Percentiles rank a stretch among this genome's conserved stretches.
Evolutionary conservation across 2,888 invertebrate species (phyloP).

Genomic region (Ophion costatus): DNA sequence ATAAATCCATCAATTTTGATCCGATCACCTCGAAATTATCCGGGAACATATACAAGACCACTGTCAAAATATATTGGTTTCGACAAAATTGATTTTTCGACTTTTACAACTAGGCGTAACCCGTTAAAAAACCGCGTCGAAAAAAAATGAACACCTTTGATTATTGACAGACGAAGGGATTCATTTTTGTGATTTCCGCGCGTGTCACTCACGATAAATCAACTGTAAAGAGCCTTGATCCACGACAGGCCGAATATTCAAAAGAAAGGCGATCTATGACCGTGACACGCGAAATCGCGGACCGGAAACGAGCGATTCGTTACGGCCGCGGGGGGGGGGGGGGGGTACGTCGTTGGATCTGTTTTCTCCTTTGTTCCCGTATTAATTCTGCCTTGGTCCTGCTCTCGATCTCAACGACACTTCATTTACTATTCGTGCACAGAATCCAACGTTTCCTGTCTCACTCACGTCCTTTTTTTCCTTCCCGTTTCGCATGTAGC

Average conservation of each 20-base stretch:
- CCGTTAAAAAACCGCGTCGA: not conserved
- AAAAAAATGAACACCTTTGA: too few relatives aligned
- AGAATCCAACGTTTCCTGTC: constrained; percentile 61
- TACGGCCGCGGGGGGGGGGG: not conserved
- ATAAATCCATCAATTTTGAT: too few relatives aligned
- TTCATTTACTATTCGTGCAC: constrained; percentile 48
- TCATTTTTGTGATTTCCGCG: not conserved
- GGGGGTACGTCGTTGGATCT: constrained; percentile 13
- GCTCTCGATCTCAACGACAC: constrained; percentile 37
- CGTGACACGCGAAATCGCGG: constrained; percentile 40
- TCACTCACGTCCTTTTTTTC: constrained; percentile 9
- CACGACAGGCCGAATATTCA: constrained; percentile 21
- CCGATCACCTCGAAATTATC: too few relatives aligned
- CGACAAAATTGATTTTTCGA: too few relatives aligned
- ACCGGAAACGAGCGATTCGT: constrained; percentile 53
- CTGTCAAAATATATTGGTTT: too few relatives aligned
- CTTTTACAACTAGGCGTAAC: too few relatives aligned
- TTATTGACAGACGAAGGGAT: too few relatives aligned
- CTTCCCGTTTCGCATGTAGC: constrained; percentile 15
- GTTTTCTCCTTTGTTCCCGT: constrained; percentile 13
- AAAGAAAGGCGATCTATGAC: constrained; percentile 34
- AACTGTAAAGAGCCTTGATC: constrained; percentile 40
- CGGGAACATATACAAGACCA: too few relatives aligned
- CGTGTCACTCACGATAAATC: not conserved
- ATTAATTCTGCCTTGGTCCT: constrained; percentile 37